These are phyloP conservation scores for Epizoanthus illoricatus DNA, from an alignment of 92 coral and sea anemone genomes.

Conservation along the genomic window DNA sequence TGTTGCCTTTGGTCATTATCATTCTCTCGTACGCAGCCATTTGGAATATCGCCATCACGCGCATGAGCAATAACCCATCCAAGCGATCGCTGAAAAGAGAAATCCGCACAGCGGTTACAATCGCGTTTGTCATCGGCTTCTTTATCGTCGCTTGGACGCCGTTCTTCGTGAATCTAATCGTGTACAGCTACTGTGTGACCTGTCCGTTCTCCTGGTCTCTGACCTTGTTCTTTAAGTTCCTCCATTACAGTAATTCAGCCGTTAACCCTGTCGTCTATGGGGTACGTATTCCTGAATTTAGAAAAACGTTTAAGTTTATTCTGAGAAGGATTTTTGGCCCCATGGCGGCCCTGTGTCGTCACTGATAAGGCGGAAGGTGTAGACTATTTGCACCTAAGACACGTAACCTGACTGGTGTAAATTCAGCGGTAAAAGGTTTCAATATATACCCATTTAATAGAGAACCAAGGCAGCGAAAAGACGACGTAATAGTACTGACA, in stretches of 20 bases:
- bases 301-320: constrained; percentile 83
- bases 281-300: constrained; percentile 82
- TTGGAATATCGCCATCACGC: constrained; percentile 78
- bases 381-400: neutral
- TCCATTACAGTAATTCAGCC: constrained; percentile 81
- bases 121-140: constrained; percentile 86
- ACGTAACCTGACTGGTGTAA: too few relatives aligned
- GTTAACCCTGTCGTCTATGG: constrained; percentile 87
- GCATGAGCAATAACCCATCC: constrained; percentile 83
- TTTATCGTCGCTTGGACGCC: constrained; percentile 72
- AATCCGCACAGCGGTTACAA: constrained; percentile 78
- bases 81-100: constrained; percentile 76
- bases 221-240: constrained; percentile 57
- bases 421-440: too few relatives aligned
- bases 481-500: too few relatives aligned
- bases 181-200: constrained; percentile 45
- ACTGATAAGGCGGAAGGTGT: constrained; percentile 4
- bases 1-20: constrained; percentile 72
- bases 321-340: constrained; percentile 72
- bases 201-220: constrained; percentile 53
- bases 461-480: too few relatives aligned
- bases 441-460: too few relatives aligned
- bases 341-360: constrained; percentile 52
- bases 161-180: constrained; percentile 58
- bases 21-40: constrained; percentile 78